Evolutionary conservation across 2,113 vertebrate species (phyloP).

Genomic region (Engystomops pustulosus): DNA sequence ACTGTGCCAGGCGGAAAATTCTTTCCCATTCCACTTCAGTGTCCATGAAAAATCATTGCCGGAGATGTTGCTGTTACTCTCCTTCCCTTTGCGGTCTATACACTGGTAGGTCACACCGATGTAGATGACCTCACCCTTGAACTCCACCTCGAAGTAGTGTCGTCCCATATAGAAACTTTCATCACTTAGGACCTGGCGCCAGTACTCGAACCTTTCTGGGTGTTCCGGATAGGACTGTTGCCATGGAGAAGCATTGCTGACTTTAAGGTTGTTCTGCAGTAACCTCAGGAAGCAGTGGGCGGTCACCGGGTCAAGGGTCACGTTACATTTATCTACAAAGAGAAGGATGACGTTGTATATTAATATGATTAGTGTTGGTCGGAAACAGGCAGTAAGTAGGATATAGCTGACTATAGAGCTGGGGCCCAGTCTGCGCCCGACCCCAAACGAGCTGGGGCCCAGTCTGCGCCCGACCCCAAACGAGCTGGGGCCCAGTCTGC

Average conservation of each 20-base stretch:
- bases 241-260: conserved; percentile 78
- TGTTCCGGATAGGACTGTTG: conserved; percentile 77
- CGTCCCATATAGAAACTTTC: conserved; percentile 77
- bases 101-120: conserved; percentile 76
- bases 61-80: conserved; percentile 72
- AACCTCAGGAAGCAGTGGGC: conserved; percentile 85
- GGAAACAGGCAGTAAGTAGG: neutral
- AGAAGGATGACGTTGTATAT: too few species aligned
- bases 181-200: conserved; percentile 76
- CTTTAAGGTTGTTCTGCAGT: conserved; percentile 77
- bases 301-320: conserved; percentile 71
- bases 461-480: too few species aligned
- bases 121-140: conserved; percentile 72
- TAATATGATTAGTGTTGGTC: neutral
- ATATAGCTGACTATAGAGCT: too few species aligned
- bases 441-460: too few species aligned
- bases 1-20: conserved; percentile 76
- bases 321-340: conserved; percentile 67
- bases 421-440: too few species aligned
- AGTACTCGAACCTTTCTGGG: conserved; percentile 74
- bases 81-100: conserved; percentile 72
- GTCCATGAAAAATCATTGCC: conserved; percentile 81
- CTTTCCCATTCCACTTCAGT: conserved; percentile 71
- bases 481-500: too few species aligned
- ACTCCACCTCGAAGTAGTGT: conserved; percentile 76